Conservation (phyloP, 2,888 invertebrate genomes). For the Agyllia agylla region DNA sequence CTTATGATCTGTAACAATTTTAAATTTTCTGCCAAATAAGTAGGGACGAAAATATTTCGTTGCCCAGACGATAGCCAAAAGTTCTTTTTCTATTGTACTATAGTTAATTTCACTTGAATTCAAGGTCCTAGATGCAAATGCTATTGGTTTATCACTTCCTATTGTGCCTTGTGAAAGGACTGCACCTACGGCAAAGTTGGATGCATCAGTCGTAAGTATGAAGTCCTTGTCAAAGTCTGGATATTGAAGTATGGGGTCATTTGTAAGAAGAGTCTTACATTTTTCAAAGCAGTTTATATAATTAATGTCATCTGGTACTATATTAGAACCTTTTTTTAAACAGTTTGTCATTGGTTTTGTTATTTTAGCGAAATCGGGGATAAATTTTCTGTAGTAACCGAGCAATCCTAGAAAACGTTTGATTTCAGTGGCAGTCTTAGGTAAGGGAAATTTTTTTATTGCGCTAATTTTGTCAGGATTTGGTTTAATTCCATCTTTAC, state of each 20-base stretch:
- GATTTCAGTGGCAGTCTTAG: background rate
- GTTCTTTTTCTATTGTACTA: background rate
- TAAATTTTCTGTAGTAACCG: slow-evolving; percentile 9
- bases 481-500: slow-evolving; percentile 71
- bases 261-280: slow-evolving; percentile 53
- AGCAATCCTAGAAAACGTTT: background rate
- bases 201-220: slow-evolving; percentile 29
- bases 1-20: slow-evolving; percentile 44
- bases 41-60: slow-evolving; percentile 7
- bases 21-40: slow-evolving; percentile 52
- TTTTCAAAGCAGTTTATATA: background rate
- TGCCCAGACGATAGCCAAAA: background rate
- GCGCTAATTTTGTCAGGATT: slow-evolving; percentile 75
- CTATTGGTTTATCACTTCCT: background rate
- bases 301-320: background rate
- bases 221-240: slow-evolving; percentile 62
- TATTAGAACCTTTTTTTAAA: background rate
- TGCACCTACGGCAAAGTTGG: background rate
- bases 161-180: background rate
- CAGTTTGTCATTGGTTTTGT: slow-evolving; percentile 42
- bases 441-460: slow-evolving; percentile 24
- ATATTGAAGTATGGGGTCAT: slow-evolving; percentile 28
- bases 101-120: slow-evolving; percentile 67
- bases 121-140: too few species aligned
- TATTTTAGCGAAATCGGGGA: slow-evolving; percentile 31